These are phyloP conservation scores for Apotomis capreana DNA, from an alignment of 2,888 invertebrate genomes.

Conservation along the genomic window DNA sequence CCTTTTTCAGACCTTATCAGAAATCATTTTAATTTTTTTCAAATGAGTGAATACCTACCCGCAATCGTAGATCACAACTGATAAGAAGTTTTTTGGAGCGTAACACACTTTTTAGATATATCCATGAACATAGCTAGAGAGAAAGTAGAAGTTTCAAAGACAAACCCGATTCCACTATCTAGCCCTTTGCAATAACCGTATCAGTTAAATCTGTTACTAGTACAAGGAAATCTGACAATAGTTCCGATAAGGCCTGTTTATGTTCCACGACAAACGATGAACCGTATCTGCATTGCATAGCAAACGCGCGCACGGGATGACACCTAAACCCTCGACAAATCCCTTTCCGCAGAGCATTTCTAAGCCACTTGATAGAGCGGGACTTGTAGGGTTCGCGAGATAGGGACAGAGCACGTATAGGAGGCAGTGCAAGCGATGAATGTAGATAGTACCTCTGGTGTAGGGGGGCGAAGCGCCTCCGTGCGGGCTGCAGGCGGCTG, in stretches of 20 bases:
- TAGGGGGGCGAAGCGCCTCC: constrained; percentile 87
- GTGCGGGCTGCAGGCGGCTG: constrained; percentile 88
- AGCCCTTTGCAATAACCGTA: no score
- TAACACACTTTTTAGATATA: no score
- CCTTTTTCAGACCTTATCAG: constrained; percentile 6
- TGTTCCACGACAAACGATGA: not conserved
- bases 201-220: not conserved
- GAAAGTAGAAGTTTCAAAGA: no score
- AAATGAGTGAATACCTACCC: no score
- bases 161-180: no score
- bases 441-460: constrained; percentile 84
- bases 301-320: constrained; percentile 11
- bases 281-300: not conserved
- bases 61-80: no score
- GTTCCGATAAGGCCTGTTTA: constrained; percentile 10
- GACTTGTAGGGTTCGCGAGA: constrained; percentile 8
- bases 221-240: not conserved
- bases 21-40: not conserved
- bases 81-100: no score
- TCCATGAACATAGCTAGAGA: no score
- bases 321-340: not conserved
- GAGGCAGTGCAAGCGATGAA: constrained; percentile 42
- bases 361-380: not conserved
- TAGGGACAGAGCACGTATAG: constrained; percentile 6
- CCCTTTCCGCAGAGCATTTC: not conserved